Evolutionary conservation across 1,140 invertebrate species (phyloP).

Genomic region (Arion vulgaris): DNA sequence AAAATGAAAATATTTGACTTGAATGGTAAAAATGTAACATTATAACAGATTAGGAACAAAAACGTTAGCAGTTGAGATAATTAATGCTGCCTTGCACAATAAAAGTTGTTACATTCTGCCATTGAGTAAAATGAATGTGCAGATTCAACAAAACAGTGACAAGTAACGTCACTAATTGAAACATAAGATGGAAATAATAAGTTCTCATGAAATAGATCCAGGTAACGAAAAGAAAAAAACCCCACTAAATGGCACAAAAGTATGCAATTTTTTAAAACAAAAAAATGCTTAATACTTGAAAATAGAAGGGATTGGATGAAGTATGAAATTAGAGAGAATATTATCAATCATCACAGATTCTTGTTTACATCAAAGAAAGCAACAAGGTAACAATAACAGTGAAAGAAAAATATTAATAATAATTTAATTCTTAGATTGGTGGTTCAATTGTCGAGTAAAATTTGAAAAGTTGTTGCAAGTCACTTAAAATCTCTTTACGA

Average conservation of each 20-base stretch:
- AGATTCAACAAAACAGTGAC: neutral
- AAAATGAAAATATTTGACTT: neutral
- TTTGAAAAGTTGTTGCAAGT: neutral
- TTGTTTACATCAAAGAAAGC: neutral
- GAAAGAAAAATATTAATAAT: neutral
- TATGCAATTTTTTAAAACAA: neutral
- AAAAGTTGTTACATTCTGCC: neutral
- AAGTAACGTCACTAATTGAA: neutral
- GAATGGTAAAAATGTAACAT: neutral
- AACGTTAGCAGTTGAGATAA: neutral
- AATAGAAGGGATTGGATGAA: neutral
- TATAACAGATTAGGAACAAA: neutral
- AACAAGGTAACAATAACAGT: slow-evolving; percentile 4
- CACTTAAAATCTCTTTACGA: neutral
- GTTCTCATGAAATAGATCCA: neutral
- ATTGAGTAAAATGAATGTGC: neutral
- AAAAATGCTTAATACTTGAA: neutral
- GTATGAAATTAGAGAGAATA: neutral
- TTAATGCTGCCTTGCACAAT: neutral
- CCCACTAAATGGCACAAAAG: neutral
- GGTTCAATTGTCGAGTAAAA: no score
- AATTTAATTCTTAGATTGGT: neutral
- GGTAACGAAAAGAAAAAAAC: neutral
- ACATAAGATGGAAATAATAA: neutral
- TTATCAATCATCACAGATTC: neutral